A percentile compares a stretch with the other conserved stretches of the same genome.
Conservation (phyloP, 2,113 vertebrate species). For the Dipodomys merriami region DNA sequence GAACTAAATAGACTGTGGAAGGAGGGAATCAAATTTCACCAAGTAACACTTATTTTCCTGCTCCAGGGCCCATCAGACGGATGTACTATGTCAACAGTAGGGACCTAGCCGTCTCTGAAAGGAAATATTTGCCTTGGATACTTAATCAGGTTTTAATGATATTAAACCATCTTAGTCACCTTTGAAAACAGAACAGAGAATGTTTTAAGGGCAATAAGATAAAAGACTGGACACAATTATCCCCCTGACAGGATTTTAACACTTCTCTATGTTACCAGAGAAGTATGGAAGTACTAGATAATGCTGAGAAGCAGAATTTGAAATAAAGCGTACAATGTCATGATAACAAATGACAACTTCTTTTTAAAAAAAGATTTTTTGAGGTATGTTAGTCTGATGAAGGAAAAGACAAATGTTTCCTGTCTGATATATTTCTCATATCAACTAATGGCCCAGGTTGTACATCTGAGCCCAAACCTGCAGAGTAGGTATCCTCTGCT, state of each 20-base stretch:
- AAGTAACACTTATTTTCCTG: conserved; percentile 62
- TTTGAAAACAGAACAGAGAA: conserved; percentile 64
- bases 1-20: not conserved
- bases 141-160: conserved; percentile 72
- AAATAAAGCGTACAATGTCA: conserved; percentile 2
- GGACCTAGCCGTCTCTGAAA: conserved; percentile 7
- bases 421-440: conserved; percentile 46
- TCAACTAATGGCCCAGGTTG: not conserved
- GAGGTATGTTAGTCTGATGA: conserved; percentile 3
- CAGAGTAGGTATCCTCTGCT: not conserved
- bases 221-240: conserved; percentile 68
- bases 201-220: conserved; percentile 75
- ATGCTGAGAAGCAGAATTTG: conserved; percentile 26
- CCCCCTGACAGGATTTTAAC: conserved; percentile 55
- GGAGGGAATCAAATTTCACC: not conserved
- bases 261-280: conserved; percentile 16
- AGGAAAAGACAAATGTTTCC: conserved; percentile 44
- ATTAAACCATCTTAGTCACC: conserved; percentile 72
- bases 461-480: conserved; percentile 21
- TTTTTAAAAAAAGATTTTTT: conserved; percentile 14
- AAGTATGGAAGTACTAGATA: not conserved
- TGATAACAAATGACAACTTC: conserved; percentile 27
- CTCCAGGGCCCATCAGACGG: conserved; percentile 45
- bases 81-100: conserved; percentile 66
- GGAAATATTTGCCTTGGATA: conserved; percentile 74